These are phyloP conservation scores for Perodicticus potto DNA, from an alignment of 2,797 vertebrate species.

Conservation along the genomic window DNA sequence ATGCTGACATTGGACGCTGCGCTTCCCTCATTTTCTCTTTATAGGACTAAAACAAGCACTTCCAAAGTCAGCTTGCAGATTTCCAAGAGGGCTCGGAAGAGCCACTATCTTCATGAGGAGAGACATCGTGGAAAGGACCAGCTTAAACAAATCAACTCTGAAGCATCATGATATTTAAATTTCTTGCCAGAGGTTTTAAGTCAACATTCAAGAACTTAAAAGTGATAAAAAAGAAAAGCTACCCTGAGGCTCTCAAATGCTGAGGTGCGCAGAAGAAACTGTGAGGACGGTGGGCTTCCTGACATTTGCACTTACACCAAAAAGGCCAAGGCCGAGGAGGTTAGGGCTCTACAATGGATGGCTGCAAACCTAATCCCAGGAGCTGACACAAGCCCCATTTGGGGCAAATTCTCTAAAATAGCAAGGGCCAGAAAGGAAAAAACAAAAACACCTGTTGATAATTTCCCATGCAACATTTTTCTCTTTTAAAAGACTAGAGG, in stretches of 20 bases:
- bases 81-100: not conserved
- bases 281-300: not conserved
- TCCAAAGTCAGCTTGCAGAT: not conserved
- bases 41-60: not conserved
- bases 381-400: not conserved
- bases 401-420: not conserved
- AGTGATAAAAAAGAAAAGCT: constrained; percentile 12
- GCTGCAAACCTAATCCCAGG: not conserved
- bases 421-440: not conserved
- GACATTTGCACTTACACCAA: not conserved
- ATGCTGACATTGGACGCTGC: not conserved
- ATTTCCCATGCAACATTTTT: constrained; percentile 28
- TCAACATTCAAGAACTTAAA: constrained; percentile 41
- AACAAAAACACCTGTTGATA: not conserved
- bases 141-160: not conserved
- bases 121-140: not conserved
- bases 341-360: not conserved
- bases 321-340: not conserved
- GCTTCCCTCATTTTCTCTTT: not conserved
- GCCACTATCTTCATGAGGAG: not conserved
- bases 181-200: not conserved
- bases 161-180: not conserved
- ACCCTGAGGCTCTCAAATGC: not conserved
- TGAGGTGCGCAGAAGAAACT: not conserved
- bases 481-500: constrained; percentile 36